A percentile compares a stretch with the other conserved stretches of the same genome.
Evolutionary conservation across 2,888 invertebrate species (phyloP).

Genomic region (Gandaritis pyraliata): DNA sequence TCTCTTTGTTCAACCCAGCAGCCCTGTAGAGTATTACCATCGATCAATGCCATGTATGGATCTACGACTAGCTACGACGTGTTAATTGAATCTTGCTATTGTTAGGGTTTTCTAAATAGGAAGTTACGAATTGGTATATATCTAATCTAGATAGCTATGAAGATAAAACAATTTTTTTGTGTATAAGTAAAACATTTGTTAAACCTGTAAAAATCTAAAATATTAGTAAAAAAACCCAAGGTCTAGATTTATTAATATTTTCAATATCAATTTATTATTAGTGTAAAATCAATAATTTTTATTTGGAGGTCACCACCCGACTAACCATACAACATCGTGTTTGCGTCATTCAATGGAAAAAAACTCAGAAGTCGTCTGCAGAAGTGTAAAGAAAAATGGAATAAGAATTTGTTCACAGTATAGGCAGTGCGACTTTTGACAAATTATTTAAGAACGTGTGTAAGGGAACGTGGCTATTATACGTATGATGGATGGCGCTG

Average conservation of each 20-base stretch:
- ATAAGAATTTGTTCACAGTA: constrained; percentile 63
- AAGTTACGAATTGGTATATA: not conserved
- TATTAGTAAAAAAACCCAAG: too few relatives aligned
- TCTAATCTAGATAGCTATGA: too few relatives aligned
- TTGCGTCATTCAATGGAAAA: constrained; percentile 54
- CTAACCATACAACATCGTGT: constrained; percentile 35
- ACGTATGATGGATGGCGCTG: constrained; percentile 77
- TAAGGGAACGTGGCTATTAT: constrained; percentile 76
- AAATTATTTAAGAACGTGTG: constrained; percentile 84
- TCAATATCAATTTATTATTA: too few relatives aligned
- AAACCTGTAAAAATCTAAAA: too few relatives aligned
- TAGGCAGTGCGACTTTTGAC: constrained; percentile 75
- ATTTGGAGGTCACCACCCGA: too few relatives aligned
- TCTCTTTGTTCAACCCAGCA: constrained; percentile 42
- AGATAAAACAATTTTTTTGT: too few relatives aligned
- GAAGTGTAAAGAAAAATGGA: constrained; percentile 63
- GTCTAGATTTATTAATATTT: too few relatives aligned
- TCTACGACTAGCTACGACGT: constrained; percentile 39
- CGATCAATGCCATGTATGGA: constrained; percentile 51
- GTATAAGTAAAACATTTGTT: too few relatives aligned
- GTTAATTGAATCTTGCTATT: constrained; percentile 35
- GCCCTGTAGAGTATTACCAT: constrained; percentile 43
- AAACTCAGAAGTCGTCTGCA: constrained; percentile 38
- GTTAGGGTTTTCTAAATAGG: constrained; percentile 22
- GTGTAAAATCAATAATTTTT: too few relatives aligned